These are phyloP conservation scores for Drosophila ogumai DNA, from an alignment of 1,140 invertebrate genomes.

Conservation along the genomic window DNA sequence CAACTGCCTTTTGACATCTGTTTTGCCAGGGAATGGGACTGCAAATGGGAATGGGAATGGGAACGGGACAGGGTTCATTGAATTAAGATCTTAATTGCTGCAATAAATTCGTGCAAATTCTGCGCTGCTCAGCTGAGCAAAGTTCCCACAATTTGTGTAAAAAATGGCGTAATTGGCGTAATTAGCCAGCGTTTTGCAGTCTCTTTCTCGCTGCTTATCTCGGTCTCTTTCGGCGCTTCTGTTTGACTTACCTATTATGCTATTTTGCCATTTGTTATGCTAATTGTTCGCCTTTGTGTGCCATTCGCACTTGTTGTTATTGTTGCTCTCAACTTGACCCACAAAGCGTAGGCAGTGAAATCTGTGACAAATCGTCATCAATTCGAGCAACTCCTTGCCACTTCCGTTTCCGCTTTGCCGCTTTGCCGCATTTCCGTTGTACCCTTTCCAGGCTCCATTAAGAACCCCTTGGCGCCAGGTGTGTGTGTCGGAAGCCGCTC, in stretches of 20 bases:
- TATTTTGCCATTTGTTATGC: slow-evolving; percentile 49
- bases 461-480: slow-evolving; percentile 45
- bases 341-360: slow-evolving; percentile 30
- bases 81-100: slow-evolving; percentile 78
- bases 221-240: slow-evolving; percentile 15
- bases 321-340: slow-evolving; percentile 64
- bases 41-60: background rate
- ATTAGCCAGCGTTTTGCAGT: slow-evolving; percentile 63
- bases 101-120: slow-evolving; percentile 78
- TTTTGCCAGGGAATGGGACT: background rate
- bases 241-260: slow-evolving; percentile 58
- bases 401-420: slow-evolving; percentile 26
- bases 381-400: slow-evolving; percentile 35
- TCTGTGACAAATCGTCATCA: slow-evolving; percentile 55
- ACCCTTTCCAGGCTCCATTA: slow-evolving; percentile 10
- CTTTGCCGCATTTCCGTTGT: slow-evolving; percentile 19
- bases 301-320: slow-evolving; percentile 33
- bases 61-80: slow-evolving; percentile 54
- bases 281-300: slow-evolving; percentile 60
- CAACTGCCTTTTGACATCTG: slow-evolving; percentile 36
- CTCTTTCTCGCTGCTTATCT: slow-evolving; percentile 30
- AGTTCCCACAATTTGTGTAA: slow-evolving; percentile 70
- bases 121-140: slow-evolving; percentile 48
- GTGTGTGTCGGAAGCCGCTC: slow-evolving; percentile 1
- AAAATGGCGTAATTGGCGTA: slow-evolving; percentile 77